Evolutionary conservation across 2,797 vertebrate genomes (phyloP).

Genomic region (Melanotaenia parkinsoni): DNA sequence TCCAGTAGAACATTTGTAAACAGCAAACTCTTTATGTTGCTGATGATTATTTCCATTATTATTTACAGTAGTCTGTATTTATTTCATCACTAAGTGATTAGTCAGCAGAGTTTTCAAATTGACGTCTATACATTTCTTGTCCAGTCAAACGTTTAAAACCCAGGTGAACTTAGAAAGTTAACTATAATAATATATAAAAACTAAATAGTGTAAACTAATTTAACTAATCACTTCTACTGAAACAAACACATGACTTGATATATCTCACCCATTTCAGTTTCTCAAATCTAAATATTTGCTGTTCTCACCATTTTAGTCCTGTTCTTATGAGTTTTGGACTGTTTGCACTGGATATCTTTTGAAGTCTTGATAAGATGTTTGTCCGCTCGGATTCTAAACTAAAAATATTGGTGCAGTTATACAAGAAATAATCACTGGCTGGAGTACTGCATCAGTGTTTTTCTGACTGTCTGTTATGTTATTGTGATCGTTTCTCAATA

Average conservation of each 20-base stretch:
- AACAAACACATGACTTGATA: not conserved
- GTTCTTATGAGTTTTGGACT: not conserved
- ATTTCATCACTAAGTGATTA: not conserved
- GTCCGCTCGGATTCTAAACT: constrained; percentile 4
- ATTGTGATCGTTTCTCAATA: constrained; percentile 52
- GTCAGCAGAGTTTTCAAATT: not conserved
- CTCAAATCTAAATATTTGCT: constrained; percentile 16
- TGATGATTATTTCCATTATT: not conserved
- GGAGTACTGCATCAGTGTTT: constrained; percentile 5
- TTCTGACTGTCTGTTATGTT: constrained; percentile 27
- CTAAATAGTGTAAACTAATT: not conserved
- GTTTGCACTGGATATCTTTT: not conserved
- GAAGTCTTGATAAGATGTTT: not conserved
- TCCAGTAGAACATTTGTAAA: constrained; percentile 18
- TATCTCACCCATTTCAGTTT: not conserved
- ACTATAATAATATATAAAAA: no score
- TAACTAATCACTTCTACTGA: not conserved
- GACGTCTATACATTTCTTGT: not conserved
- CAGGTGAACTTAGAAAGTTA: not conserved
- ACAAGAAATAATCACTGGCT: constrained; percentile 1
- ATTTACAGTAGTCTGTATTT: not conserved
- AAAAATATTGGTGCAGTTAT: constrained; percentile 3
- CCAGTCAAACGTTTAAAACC: not conserved
- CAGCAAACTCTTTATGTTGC: not conserved
- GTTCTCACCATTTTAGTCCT: not conserved